Conservation (phyloP, 2,797 vertebrate species). For the Steatocranus sp. region DNA sequence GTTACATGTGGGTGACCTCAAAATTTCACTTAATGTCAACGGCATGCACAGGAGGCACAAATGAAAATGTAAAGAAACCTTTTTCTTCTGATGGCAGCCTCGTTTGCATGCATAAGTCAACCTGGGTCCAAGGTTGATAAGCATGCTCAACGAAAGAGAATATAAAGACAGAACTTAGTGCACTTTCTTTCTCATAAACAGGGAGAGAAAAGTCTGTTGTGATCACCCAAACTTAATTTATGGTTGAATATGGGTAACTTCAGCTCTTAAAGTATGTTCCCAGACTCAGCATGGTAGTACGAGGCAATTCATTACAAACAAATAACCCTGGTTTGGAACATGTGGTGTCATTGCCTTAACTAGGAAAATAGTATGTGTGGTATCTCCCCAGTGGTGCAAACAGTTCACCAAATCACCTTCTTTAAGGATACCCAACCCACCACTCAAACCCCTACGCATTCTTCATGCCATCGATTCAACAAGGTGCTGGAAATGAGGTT, state of each 20-base stretch:
- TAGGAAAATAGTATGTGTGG: not conserved
- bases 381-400: not conserved
- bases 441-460: not conserved
- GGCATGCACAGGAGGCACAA: not conserved
- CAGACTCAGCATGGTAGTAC: rapidly evolving
- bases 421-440: not conserved
- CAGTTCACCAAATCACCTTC: not conserved
- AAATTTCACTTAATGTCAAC: not conserved
- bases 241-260: not conserved
- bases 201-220: not conserved
- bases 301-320: not conserved
- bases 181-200: not conserved
- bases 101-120: not conserved
- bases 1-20: not conserved
- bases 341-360: not conserved
- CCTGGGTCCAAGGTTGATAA: not conserved
- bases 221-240: not conserved
- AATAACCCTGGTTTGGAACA: not conserved
- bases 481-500: not conserved
- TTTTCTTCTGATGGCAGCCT: not conserved
- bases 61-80: not conserved
- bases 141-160: rapidly evolving
- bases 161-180: not conserved
- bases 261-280: not conserved
- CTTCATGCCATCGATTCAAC: not conserved